Evolutionary conservation across 2,797 vertebrate genomes (phyloP), one percentile per base, ranked within the genome.

Genomic region (Crypturellus tataupa): DNA sequence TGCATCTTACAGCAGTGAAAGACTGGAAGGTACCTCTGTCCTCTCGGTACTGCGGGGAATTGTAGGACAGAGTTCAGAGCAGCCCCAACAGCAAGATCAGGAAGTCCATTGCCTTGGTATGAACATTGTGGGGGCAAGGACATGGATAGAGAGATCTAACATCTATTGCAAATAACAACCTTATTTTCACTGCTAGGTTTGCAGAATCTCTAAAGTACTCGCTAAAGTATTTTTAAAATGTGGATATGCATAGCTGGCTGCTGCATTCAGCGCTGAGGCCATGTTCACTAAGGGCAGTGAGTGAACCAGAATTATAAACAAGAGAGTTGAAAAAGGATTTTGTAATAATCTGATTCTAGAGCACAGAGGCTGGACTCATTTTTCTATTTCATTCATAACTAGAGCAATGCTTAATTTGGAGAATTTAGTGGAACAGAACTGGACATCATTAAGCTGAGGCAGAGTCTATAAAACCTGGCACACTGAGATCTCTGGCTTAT

Each of bases 381-480:
- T 53, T 64, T 85, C 62, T 51, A 27, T 68, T 79, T 86, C 71
- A 47, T 93, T 91, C 77, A 73, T 70, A 81, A 67, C 55, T 40
- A 60, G 12, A 85, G 58, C 33, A 82, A 24, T 12, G 11, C 31
- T 53, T 84, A 63, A 70, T 71, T 92, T 95, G 82, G 64, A 78
- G 44, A 29, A 11, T 82, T 88, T 1, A 3, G 16, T 93, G 83
- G 71, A 93, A 88, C 75, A 89, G 76, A 89, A 58, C 11, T 90
- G 80, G 71, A 90, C 68, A 91, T 65, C 80, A 69, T 0, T 6
- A 85, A 89, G 31, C 5, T 5, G 68, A 95, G 68, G 49, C 80
- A 46, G 59, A 91, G 53, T 31, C n/a, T 82, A 9, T 86, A 90
- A 93, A 94, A 87, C 42, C 40, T 89, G 89, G 81, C 64, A 78